phyloP scores from a whole-genome alignment of 2,113 vertebrate genomes.

The Phodopus roborovskii region DNA sequence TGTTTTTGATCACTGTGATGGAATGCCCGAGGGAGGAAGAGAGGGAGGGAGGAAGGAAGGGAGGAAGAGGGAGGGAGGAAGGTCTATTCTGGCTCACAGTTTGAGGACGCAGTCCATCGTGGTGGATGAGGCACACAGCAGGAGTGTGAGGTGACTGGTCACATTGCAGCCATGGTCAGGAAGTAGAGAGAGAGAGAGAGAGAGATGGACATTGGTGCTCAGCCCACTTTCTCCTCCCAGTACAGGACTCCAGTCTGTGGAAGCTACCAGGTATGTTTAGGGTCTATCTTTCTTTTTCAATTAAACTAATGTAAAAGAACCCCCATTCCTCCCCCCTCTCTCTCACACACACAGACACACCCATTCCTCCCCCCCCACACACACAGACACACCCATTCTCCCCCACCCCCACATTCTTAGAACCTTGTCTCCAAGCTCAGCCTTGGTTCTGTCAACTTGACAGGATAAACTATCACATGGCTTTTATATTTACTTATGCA shows the following conservation, averaged over 20 bases:
- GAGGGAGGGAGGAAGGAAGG: too few relatives aligned
- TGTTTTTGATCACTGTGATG: neutral
- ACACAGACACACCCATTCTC: too few relatives aligned
- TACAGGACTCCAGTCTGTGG: neutral
- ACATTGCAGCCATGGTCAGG: neutral
- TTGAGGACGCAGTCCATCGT: neutral
- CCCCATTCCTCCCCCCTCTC: neutral
- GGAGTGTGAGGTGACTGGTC: neutral
- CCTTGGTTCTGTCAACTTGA: neutral
- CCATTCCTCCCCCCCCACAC: too few relatives aligned
- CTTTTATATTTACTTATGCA: neutral
- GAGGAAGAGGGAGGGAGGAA: too few relatives aligned
- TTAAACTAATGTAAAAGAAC: neutral
- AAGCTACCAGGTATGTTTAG: neutral
- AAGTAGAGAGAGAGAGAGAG: neutral
- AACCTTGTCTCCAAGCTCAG: neutral
- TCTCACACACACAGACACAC: neutral
- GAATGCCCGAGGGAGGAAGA: neutral
- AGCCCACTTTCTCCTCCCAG: neutral
- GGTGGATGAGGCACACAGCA: neutral
- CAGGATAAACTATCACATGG: neutral
- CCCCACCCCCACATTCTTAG: too few relatives aligned
- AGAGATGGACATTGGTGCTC: neutral
- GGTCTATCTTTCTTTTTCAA: neutral
- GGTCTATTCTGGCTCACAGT: neutral